Percentiles rank a stretch among this genome's conserved stretches.
phyloP scores from a whole-genome alignment of 2,888 invertebrate genomes.

The Lepidochrysops patricia region DNA sequence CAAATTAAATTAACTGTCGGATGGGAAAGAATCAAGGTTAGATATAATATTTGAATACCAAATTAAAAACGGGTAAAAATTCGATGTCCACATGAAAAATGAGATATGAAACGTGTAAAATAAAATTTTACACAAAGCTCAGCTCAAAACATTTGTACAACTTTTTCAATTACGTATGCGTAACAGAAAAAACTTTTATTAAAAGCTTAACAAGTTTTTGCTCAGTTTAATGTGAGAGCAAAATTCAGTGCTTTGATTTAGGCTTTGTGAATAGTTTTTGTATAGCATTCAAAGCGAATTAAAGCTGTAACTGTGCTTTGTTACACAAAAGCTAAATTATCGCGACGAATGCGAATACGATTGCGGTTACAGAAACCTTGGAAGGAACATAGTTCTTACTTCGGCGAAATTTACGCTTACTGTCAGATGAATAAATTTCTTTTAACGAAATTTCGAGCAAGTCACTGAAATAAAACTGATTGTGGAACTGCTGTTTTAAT shows the following conservation, averaged over 20 bases:
- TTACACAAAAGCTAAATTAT: no score
- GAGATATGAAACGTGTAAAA: neutral
- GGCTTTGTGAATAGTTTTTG: neutral
- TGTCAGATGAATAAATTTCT: no score
- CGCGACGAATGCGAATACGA: no score
- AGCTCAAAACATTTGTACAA: neutral
- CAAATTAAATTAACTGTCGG: no score
- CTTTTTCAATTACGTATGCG: constrained; percentile 12
- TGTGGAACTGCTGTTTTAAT: no score
- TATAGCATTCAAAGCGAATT: neutral
- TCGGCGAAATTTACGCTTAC: no score
- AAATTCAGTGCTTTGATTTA: neutral
- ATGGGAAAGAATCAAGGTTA: no score
- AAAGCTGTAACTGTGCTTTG: neutral
- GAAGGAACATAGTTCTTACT: no score
- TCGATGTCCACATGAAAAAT: neutral
- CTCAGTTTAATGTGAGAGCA: neutral
- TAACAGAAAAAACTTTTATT: constrained; percentile 4
- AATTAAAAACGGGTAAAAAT: neutral
- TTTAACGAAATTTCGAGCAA: no score
- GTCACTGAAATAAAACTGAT: no score
- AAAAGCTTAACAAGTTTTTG: neutral
- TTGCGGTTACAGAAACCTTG: no score
- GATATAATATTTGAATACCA: no score
- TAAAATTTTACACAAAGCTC: neutral